These are phyloP conservation scores for Lepus timidus DNA, from an alignment of 2,113 vertebrate species.

Conservation along the genomic window DNA sequence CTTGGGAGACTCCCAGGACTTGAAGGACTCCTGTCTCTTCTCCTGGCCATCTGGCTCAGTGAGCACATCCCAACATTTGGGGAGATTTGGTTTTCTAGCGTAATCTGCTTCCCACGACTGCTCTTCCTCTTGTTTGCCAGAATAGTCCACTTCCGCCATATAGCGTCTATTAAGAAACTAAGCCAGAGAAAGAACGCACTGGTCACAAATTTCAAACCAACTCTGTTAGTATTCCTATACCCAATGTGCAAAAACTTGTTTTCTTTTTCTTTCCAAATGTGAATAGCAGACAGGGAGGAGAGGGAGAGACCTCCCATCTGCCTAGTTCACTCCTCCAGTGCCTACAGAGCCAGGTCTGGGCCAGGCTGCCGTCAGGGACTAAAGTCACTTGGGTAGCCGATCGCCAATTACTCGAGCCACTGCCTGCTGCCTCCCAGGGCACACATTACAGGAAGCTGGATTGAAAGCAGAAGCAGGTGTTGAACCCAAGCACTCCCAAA, in stretches of 20 bases:
- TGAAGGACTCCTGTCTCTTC: conserved; percentile 83
- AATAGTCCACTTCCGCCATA: conserved; percentile 86
- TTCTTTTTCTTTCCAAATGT: too few species aligned
- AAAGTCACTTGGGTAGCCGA: too few species aligned
- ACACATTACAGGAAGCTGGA: too few species aligned
- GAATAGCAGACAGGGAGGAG: too few species aligned
- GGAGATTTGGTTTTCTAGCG: conserved; percentile 89
- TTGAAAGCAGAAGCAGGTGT: too few species aligned
- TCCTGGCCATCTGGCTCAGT: conserved; percentile 84
- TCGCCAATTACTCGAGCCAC: too few species aligned
- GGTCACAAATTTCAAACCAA: conserved; percentile 28
- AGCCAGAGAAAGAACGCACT: conserved; percentile 82
- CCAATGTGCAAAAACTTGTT: neutral
- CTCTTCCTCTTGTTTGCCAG: conserved; percentile 83
- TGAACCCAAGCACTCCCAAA: too few species aligned
- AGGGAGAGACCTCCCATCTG: too few species aligned
- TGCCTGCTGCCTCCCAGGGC: too few species aligned
- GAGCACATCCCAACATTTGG: conserved; percentile 93
- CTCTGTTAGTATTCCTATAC: neutral
- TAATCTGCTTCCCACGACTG: conserved; percentile 90
- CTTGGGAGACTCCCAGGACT: conserved; percentile 85
- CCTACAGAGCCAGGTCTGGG: too few species aligned
- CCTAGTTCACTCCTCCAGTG: too few species aligned
- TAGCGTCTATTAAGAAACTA: conserved; percentile 95
- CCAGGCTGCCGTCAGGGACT: too few species aligned